Conservation (phyloP, 1,140 invertebrate species). For the Hyles euphorbiae region DNA sequence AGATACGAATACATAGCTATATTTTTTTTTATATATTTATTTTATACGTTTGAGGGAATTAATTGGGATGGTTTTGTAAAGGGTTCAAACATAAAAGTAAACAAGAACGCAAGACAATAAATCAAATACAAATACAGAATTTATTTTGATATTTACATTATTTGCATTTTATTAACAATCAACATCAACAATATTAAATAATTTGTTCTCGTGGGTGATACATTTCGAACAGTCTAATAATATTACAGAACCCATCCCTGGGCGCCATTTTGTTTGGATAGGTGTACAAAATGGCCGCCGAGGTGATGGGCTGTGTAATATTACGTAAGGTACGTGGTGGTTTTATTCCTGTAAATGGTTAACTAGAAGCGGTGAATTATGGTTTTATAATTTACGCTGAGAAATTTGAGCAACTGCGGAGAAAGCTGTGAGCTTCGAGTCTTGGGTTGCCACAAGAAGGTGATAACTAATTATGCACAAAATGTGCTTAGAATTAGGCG, state of each 20-base stretch:
- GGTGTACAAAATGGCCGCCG: slow-evolving; percentile 20
- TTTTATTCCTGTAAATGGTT: slow-evolving; percentile 41
- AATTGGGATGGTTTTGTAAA: too few species aligned
- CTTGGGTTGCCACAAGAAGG: slow-evolving; percentile 43
- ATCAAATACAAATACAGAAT: slow-evolving; percentile 77
- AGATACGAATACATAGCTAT: too few species aligned
- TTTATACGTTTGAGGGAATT: too few species aligned
- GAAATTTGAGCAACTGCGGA: slow-evolving; percentile 67
- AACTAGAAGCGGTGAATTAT: slow-evolving; percentile 62
- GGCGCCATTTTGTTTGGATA: slow-evolving; percentile 40
- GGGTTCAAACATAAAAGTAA: too few species aligned
- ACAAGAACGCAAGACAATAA: slow-evolving; percentile 30
- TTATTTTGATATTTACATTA: slow-evolving; percentile 78
- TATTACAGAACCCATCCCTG: slow-evolving; percentile 52
- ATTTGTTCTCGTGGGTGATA: slow-evolving; percentile 72
- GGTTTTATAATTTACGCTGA: slow-evolving; percentile 33
- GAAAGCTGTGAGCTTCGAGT: slow-evolving; percentile 68
- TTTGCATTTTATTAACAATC: slow-evolving; percentile 78
- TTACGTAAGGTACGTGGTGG: slow-evolving; percentile 45
- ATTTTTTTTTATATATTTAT: too few species aligned
- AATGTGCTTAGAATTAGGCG: slow-evolving; percentile 1
- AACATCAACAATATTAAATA: slow-evolving; percentile 78
- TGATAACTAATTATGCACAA: slow-evolving; percentile 3
- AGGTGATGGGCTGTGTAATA: slow-evolving; percentile 48
- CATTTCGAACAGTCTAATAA: slow-evolving; percentile 64